These are phyloP conservation scores for Enteromius radiatus DNA, from an alignment of 2,797 vertebrate genomes.

Conservation along the genomic window DNA sequence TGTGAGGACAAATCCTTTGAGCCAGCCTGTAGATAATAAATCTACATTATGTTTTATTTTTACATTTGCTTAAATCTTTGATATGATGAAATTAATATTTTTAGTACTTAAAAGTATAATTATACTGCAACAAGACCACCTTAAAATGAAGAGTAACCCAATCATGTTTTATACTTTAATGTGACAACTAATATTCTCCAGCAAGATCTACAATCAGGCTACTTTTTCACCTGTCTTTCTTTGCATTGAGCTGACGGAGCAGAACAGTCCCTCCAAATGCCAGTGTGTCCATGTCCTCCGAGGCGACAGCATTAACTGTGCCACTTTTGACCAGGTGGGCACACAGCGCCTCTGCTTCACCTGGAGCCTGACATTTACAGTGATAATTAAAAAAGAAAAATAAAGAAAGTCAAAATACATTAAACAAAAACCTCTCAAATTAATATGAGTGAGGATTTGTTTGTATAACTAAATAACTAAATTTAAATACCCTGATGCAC, in stretches of 20 bases:
- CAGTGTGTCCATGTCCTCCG: conserved; percentile 87
- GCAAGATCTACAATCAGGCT: neutral
- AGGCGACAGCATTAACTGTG: conserved; percentile 78
- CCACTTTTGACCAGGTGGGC: conserved; percentile 76
- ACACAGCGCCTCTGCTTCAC: conserved; percentile 83
- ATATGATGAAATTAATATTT: no score
- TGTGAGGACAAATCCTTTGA: neutral
- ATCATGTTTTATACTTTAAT: neutral
- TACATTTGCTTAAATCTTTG: neutral
- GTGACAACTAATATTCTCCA: neutral
- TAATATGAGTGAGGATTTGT: neutral
- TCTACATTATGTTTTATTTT: neutral
- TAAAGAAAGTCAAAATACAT: neutral
- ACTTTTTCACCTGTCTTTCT: conserved; percentile 70
- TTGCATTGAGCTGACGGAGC: conserved; percentile 79
- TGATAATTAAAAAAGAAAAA: neutral
- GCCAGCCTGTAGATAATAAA: neutral
- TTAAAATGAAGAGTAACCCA: neutral
- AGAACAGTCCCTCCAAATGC: conserved; percentile 80
- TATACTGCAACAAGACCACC: neutral
- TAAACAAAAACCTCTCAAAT: neutral
- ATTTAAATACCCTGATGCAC: conserved; percentile 72
- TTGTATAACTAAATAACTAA: neutral
- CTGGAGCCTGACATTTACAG: conserved; percentile 71
- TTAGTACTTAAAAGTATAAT: neutral